Evolutionary conservation across 2,797 vertebrate genomes (phyloP), one percentile per base, ranked within the genome.

Genomic region (Tympanoctomys barrerae): DNA sequence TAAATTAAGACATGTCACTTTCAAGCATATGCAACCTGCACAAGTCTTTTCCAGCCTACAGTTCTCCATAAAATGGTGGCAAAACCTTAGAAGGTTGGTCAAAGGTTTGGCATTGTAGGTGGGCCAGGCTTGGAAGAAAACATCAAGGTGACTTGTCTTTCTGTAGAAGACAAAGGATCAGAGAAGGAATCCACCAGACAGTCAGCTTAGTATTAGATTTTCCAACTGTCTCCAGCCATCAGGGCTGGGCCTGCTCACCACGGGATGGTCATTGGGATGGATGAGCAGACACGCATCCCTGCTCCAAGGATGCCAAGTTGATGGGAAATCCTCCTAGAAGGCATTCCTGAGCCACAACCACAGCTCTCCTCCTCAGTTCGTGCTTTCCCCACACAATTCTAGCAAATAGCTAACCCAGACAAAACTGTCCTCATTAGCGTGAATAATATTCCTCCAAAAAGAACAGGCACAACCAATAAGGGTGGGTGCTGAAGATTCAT

Each of bases 41-140:
- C 0, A 7, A 16, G 19, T 62, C 39, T 75, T 86, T 85, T 83
- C 84, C 24, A 85, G 66, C 12, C 7, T 36, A 11, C 1, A 2
- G 2, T 68, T 92, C 85, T 68, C 52, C 52, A 49, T 49, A 31
- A 49, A 86, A 89, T 28, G 14, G 31, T 70, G 21, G 19, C n/a
- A 61, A 24, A 11, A 14, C 49, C 59, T 42, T 31, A 16, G 2
- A 16, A 36, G 2, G 0, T 85, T n/a, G 39, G 11, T 7, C 0
- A 1, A 59, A 19, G 31, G 18, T n/a, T 10, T 14, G 13, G 14
- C 10, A 9, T 5, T 26, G 13, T 0, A 39, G 13, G n/a, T 36
- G 39, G 88, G 11, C 5, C 52, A 70, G 24, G 22, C 39, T 57
- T 2, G n/a, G 3, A 57, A 8, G 13, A 66, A 71, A n/a, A 33